Conservation (phyloP, 2,888 invertebrate species). For the Drosophila acutilabella region DNA sequence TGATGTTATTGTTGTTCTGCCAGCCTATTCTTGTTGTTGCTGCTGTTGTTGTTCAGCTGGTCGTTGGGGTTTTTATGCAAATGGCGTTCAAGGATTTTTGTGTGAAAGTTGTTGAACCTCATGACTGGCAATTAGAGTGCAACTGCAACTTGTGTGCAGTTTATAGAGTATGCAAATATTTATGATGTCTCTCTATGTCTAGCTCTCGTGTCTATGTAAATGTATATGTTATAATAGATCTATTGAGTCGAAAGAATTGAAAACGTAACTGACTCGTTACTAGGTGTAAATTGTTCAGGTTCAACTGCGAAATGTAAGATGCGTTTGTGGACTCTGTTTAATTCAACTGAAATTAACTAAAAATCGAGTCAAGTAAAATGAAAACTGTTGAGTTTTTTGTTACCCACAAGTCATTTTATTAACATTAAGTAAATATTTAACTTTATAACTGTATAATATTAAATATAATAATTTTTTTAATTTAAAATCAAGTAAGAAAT, state of each 20-base stretch:
- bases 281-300: not conserved
- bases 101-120: constrained; percentile 83
- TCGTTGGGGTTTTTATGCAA: constrained; percentile 70
- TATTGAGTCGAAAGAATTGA: constrained; percentile 15
- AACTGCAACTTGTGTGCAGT: constrained; percentile 61
- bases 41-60: constrained; percentile 47
- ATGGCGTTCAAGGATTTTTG: constrained; percentile 83
- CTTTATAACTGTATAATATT: no score
- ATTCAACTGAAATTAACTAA: not conserved
- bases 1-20: constrained; percentile 33
- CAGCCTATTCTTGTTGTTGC: constrained; percentile 28
- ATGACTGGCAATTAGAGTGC: constrained; percentile 76
- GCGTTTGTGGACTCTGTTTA: not conserved
- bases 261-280: constrained; percentile 9
- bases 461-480: no score
- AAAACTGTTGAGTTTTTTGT: no score
- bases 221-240: constrained; percentile 2
- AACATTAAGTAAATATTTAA: no score
- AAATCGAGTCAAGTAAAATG: no score
- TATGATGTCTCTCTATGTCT: constrained; percentile 35
- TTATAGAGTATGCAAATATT: constrained; percentile 53
- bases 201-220: constrained; percentile 5
- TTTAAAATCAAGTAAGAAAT: no score
- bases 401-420: no score
- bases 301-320: not conserved